Evolutionary conservation across 1,140 invertebrate species (phyloP), one percentile per base, ranked within the genome.

Genomic region (Drosophila quadrilineata): DNA sequence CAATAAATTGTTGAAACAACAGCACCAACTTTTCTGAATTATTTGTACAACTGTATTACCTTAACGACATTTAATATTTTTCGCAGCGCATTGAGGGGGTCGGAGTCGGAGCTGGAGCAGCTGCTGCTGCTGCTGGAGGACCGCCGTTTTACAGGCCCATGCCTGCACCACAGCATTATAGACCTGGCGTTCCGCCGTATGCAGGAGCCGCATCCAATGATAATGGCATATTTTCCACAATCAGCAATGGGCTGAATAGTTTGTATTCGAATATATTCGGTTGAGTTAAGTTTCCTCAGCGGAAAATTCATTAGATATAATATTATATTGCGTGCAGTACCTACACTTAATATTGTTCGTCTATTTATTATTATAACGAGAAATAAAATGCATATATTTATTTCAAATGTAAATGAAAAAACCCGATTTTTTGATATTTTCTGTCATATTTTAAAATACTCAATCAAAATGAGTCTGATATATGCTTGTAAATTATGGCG

Each of bases 231-330:
- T 93, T 95, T 72, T 94, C 94, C 29, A 94, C 94, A 24, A 93
- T 96, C 71, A 94, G 93, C 75, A 95, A 92, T 74, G 94, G 95
- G 6, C 93, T 96, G 69, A 95, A 94, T 72, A 95, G 92, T 70
- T 91, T 96, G 64, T 93, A 95, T 26, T 94, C 91, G 53, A 95
- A 94, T 79, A 92, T 95, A 70, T 95, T 95, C 74, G 94, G 94
- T 72, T 95, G 41, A 89, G 16, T 41, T 31, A 16, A 16, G 28
- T 6, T 26, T 3, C 14, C 5, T 33, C n/a, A n/a, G 8, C 19
- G 46, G 36, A 33, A 46, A 16, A 31, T 48, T n/a, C 22, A 31
- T 41, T 48, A 41, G 48, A 19, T 33, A 6, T 54, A 67, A 54
- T 40, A 28, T 54, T 33, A 29, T 53, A n/a, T 29, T 67, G 14